Evolutionary conservation across 2,113 vertebrate genomes (phyloP), one percentile per base, ranked within the genome.

Genomic region (Mirounga angustirostris): DNA sequence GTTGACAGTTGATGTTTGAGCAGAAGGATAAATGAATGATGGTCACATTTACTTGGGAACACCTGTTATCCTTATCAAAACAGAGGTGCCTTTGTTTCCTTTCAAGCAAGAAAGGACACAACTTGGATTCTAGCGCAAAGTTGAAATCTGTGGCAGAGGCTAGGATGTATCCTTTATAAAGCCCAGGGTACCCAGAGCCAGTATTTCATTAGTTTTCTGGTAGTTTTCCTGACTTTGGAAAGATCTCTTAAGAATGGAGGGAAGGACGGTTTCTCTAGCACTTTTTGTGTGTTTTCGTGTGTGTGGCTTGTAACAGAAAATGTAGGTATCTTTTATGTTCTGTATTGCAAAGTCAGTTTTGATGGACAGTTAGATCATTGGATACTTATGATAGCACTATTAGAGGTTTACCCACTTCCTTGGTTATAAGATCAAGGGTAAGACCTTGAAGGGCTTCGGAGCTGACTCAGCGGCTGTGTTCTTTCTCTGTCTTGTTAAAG

Each of bases 161-260:
- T 40, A 43, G 52, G 67, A 58, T 79, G 33, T 89, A 33, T 58
- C 40, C n/a, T 82, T 96, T 89, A 33, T 18, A 82, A 92, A 95
- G 80, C 50, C 12, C 6, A 28, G 69, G 36, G n/a, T 43, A 36
- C 30, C 43, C 24, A n/a, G 43, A 94, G 5, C 52, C 83, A 89
- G n/a, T 21, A 15, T 73, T 56, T n/a, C 3, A 4, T 58, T 63
- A 40, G 11, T 89, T 84, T 93, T 63, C 43, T 80, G 26, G 33
- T 78, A 54, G 26, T 85, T 88, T 91, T 80, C 33, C 28, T 91
- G n/a, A 21, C 54, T 76, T 79, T 79, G 46, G 69, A 16, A 88
- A 58, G n/a, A 46, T 83, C 15, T 84, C 43, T 36, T 69, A 67
- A 76, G 85, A 91, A 67, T 14, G n/a, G 12, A 76, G 71, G 73